Conservation (phyloP, 2,888 invertebrate species). For the Arrhopalites spinosus region DNA sequence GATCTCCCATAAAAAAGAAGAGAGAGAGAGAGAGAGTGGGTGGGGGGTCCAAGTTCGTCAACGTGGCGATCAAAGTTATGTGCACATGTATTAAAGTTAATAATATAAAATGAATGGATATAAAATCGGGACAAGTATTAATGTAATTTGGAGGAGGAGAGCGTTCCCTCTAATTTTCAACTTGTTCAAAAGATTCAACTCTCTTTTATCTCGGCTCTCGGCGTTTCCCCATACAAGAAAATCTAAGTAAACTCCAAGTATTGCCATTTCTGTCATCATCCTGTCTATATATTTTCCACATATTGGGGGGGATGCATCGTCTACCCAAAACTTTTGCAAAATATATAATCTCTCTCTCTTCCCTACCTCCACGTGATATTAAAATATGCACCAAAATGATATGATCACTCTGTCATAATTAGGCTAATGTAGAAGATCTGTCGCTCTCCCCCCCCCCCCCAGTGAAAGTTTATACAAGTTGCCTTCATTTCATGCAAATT, state of each 20-base stretch:
- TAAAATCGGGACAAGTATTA: constrained; percentile 1
- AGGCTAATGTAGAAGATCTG: not conserved
- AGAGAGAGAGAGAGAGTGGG: too few species aligned
- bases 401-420: not conserved
- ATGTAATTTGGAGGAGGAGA: constrained; percentile 9
- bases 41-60: too few species aligned
- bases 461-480: too few species aligned
- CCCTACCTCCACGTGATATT: too few species aligned
- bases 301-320: not conserved
- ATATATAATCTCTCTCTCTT: too few species aligned
- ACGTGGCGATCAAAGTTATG: too few species aligned
- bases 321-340: not conserved
- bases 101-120: not conserved
- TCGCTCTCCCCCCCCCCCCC: not conserved
- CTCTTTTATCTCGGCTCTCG: constrained; percentile 20
- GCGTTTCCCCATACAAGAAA: not conserved
- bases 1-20: too few species aligned
- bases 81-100: too few species aligned
- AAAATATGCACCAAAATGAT: too few species aligned
- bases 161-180: not conserved
- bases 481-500: too few species aligned
- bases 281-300: not conserved
- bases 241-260: constrained; percentile 12
- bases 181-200: constrained; percentile 22
- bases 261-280: not conserved